Evolutionary conservation across 2,888 invertebrate species (phyloP).

Genomic region (Volucella inflata): DNA sequence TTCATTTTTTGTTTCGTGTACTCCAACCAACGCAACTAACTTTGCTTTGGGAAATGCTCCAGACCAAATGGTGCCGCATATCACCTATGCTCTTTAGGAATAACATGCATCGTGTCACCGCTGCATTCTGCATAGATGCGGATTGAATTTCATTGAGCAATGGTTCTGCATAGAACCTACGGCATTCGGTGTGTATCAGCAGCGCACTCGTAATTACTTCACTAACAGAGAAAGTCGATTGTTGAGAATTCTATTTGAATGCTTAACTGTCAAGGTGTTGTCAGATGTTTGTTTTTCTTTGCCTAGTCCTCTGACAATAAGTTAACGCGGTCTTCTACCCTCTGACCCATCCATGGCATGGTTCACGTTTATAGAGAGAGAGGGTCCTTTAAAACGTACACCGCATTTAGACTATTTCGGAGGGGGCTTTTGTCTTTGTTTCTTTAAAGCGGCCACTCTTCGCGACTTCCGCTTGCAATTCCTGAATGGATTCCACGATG

Average conservation of each 20-base stretch:
- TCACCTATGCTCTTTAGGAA: slow-evolving; percentile 52
- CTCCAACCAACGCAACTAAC: slow-evolving; percentile 45
- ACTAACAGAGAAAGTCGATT: slow-evolving; percentile 64
- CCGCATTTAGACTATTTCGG: slow-evolving; percentile 66
- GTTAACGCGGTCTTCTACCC: slow-evolving; percentile 39
- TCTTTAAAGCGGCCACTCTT: slow-evolving; percentile 70
- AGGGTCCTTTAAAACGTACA: slow-evolving; percentile 64
- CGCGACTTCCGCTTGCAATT: slow-evolving; percentile 75
- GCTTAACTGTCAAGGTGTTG: slow-evolving; percentile 73
- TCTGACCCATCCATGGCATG: slow-evolving; percentile 65
- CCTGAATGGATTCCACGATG: slow-evolving; percentile 74
- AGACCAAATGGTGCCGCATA: slow-evolving; percentile 68
- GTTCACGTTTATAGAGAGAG: slow-evolving; percentile 26
- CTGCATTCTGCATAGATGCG: slow-evolving; percentile 58
- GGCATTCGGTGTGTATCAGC: slow-evolving; percentile 25
- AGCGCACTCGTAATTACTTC: slow-evolving; percentile 34
- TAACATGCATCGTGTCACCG: slow-evolving; percentile 58
- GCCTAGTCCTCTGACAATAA: slow-evolving; percentile 54
- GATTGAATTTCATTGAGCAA: slow-evolving; percentile 67
- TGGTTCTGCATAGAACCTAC: slow-evolving; percentile 38
- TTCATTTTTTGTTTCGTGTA: slow-evolving; percentile 53
- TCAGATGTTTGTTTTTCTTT: slow-evolving; percentile 57
- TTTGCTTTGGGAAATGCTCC: slow-evolving; percentile 15
- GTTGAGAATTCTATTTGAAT: slow-evolving; percentile 73
- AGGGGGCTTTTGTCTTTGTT: slow-evolving; percentile 70